Conservation (phyloP, 2,888 invertebrate species). For the Stenodema calcarata region DNA sequence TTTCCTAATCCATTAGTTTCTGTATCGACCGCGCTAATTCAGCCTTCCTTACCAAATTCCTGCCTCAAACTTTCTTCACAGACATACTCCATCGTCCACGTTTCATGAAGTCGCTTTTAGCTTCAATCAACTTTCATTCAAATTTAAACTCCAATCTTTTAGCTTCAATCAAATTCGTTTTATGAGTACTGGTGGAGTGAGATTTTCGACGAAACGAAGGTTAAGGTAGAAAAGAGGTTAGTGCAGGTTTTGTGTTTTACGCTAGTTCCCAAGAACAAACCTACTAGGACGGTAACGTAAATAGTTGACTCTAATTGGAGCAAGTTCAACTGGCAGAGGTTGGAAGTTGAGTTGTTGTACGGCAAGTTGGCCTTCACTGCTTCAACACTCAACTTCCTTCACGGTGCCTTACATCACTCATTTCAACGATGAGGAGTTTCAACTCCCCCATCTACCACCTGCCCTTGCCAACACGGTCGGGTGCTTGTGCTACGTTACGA, state of each 20-base stretch:
- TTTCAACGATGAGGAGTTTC: slow-evolving; percentile 6
- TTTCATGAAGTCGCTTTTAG: too few species aligned
- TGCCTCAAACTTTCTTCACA: too few species aligned
- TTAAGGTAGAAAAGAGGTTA: neutral
- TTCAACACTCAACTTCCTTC: slow-evolving; percentile 11
- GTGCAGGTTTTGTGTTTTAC: neutral
- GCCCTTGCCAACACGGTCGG: neutral
- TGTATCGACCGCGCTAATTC: too few species aligned
- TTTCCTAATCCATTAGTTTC: too few species aligned
- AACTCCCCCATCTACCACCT: slow-evolving; percentile 4
- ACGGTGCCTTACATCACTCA: slow-evolving; percentile 17
- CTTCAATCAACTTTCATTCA: too few species aligned
- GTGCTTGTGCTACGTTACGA: neutral
- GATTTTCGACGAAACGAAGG: too few species aligned
- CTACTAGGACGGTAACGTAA: neutral
- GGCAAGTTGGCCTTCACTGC: slow-evolving; percentile 3
- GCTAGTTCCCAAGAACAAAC: neutral
- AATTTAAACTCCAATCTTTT: too few species aligned
- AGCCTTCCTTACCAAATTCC: too few species aligned
- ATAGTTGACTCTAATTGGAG: slow-evolving; percentile 22
- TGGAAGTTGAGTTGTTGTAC: slow-evolving; percentile 8
- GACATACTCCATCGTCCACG: too few species aligned
- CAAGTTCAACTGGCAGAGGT: neutral
- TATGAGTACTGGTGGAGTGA: too few species aligned
- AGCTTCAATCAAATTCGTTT: too few species aligned